Evolutionary conservation across 1,140 invertebrate genomes (phyloP).

Genomic region (Drosophila kepulauana): DNA sequence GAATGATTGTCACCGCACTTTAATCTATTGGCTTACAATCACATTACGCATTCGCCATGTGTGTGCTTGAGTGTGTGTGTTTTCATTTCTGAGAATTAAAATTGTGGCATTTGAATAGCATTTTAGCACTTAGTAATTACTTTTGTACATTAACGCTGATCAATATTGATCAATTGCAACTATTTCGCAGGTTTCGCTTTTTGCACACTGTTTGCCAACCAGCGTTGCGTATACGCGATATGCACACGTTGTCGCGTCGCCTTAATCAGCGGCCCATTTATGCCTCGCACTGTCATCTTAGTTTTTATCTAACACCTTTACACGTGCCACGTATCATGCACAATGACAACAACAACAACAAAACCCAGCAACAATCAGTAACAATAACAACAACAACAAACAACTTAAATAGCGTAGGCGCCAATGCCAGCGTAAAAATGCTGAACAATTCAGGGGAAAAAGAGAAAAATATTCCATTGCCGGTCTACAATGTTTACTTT

Average conservation of each 20-base stretch:
- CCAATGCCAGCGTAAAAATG: constrained; percentile 32
- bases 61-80: not conserved
- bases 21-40: not conserved
- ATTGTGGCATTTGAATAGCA: not conserved
- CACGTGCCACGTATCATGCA: constrained; percentile 55
- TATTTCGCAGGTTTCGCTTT: constrained; percentile 8
- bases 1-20: not conserved
- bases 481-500: constrained; percentile 52
- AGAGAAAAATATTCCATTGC: constrained; percentile 54
- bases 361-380: not conserved
- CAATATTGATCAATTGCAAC: constrained; percentile 16
- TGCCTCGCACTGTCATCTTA: constrained; percentile 19
- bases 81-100: not conserved
- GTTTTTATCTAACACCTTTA: constrained; percentile 63
- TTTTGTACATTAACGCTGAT: not conserved
- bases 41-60: constrained; percentile 18
- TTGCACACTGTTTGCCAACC: not conserved
- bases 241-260: not conserved
- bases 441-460: constrained; percentile 10
- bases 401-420: constrained; percentile 22
- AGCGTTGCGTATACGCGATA: constrained; percentile 22
- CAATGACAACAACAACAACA: not conserved
- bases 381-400: not conserved
- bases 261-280: constrained; percentile 45
- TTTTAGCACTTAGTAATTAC: constrained; percentile 9